A percentile compares a stretch with the other conserved stretches of the same genome.
Evolutionary conservation across 2,797 vertebrate genomes (phyloP).

Genomic region (Acanthornis magna): DNA sequence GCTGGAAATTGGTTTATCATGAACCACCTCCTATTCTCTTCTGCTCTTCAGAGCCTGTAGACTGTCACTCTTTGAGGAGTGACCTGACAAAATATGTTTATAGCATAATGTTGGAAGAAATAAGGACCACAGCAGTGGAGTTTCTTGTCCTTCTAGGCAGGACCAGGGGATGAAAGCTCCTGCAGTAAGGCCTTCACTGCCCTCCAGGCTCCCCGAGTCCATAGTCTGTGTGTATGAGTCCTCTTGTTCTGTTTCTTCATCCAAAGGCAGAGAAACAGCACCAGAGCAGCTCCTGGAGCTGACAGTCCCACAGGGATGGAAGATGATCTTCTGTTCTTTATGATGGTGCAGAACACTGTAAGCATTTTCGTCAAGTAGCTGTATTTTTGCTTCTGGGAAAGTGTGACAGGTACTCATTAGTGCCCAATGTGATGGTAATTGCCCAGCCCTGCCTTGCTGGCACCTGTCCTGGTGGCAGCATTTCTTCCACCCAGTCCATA

Average conservation of each 20-base stretch:
- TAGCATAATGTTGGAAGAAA: background rate
- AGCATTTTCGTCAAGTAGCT: background rate
- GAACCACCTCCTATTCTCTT: background rate
- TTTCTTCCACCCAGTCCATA: conserved; percentile 6
- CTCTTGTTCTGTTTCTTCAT: background rate
- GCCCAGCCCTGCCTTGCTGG: conserved; percentile 1
- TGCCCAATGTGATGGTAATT: background rate
- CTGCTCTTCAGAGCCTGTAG: background rate
- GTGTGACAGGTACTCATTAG: background rate
- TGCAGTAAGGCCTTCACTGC: background rate
- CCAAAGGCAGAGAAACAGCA: background rate
- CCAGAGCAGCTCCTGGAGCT: background rate
- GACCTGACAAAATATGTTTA: background rate
- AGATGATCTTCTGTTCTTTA: background rate
- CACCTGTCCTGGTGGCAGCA: conserved; percentile 9
- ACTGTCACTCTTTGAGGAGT: background rate
- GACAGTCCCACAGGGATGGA: background rate
- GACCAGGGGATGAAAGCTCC: background rate
- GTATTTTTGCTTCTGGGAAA: background rate
- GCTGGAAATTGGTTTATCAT: background rate
- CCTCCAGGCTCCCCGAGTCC: background rate
- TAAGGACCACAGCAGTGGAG: background rate
- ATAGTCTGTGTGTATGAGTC: background rate
- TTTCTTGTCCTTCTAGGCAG: background rate
- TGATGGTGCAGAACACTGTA: background rate